Evolutionary conservation across 2,888 invertebrate genomes (phyloP).

Genomic region (Amiota minor): DNA sequence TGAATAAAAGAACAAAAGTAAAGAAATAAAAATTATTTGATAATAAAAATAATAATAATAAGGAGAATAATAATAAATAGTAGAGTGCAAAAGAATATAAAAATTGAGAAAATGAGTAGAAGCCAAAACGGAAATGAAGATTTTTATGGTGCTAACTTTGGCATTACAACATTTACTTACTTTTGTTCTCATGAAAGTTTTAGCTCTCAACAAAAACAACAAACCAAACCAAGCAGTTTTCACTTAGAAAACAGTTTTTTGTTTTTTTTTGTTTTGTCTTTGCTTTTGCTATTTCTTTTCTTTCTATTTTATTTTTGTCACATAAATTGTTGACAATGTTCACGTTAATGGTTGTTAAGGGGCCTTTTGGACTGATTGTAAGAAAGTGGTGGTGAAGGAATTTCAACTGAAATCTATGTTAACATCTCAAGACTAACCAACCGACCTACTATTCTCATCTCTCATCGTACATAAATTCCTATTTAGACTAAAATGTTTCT

Average conservation of each 20-base stretch:
- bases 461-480: slow-evolving; percentile 20
- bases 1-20: too few species aligned
- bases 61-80: background rate
- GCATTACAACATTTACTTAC: slow-evolving; percentile 34
- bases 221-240: too few species aligned
- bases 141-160: slow-evolving; percentile 51
- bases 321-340: slow-evolving; percentile 53
- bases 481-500: slow-evolving; percentile 11
- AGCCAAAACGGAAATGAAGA: slow-evolving; percentile 29
- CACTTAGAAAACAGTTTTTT: too few species aligned
- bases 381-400: too few species aligned
- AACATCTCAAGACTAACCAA: too few species aligned
- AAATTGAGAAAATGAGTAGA: slow-evolving; percentile 24
- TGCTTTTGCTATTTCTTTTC: background rate
- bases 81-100: slow-evolving; percentile 26
- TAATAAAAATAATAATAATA: too few species aligned
- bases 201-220: slow-evolving; percentile 25
- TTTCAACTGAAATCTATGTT: too few species aligned
- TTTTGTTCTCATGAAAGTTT: background rate
- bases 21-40: too few species aligned
- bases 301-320: slow-evolving; percentile 36
- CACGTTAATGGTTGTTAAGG: slow-evolving; percentile 4
- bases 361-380: background rate
- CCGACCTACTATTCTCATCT: background rate
- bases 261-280: background rate